Percentiles rank a stretch among this genome's conserved stretches.
phyloP scores from a whole-genome alignment of 1,140 invertebrate genomes.

The Aphidius gifuensis region DNA sequence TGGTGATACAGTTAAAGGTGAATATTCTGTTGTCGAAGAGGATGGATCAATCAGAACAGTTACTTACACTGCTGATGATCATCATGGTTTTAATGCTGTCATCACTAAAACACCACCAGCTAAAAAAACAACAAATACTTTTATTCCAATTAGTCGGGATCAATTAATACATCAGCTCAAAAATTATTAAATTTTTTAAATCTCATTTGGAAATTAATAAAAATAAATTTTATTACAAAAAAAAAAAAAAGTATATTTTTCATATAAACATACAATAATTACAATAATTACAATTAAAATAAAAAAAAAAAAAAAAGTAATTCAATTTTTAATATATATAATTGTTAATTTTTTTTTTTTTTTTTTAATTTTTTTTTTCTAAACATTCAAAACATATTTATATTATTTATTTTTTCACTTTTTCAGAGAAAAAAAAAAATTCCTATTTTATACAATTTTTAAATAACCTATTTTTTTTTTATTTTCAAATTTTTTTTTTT shows the following conservation, averaged over 20 bases:
- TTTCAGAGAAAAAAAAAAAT: too few species aligned
- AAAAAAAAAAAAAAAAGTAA: too few species aligned
- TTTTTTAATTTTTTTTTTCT: too few species aligned
- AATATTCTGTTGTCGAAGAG: slow-evolving; percentile 60
- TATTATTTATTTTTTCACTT: too few species aligned
- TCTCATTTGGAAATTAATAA: background rate
- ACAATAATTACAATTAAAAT: too few species aligned
- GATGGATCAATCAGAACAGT: slow-evolving; percentile 62
- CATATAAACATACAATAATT: background rate
- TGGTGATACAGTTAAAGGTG: slow-evolving; percentile 61
- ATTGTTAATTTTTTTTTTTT: too few species aligned
- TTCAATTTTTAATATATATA: too few species aligned
- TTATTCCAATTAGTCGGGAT: slow-evolving; percentile 23
- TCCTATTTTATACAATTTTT: too few species aligned
- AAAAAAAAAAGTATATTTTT: background rate
- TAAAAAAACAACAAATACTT: slow-evolving; percentile 25
- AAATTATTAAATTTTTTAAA: too few species aligned
- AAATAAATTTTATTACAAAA: slow-evolving; percentile 5
- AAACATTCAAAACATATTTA: too few species aligned
- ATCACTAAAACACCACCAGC: slow-evolving; percentile 39
- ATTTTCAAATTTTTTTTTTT: too few species aligned
- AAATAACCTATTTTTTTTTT: too few species aligned
- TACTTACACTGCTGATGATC: slow-evolving; percentile 69
- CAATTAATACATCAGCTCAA: background rate
- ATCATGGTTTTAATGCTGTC: slow-evolving; percentile 60